These are phyloP conservation scores for Alloplasta piceator DNA, from an alignment of 2,888 invertebrate genomes.

Conservation along the genomic window DNA sequence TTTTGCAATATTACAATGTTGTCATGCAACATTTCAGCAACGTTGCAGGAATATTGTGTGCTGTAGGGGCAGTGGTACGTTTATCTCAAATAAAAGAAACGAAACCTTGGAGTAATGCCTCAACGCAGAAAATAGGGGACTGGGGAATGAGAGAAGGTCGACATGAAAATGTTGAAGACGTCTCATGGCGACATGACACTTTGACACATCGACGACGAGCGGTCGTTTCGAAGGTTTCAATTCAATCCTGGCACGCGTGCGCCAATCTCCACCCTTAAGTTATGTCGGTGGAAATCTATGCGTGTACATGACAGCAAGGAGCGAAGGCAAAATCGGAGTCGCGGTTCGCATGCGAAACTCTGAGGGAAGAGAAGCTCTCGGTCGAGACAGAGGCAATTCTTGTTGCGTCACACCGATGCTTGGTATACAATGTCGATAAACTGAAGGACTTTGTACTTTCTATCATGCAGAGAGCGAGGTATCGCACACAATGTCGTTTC, in stretches of 20 bases:
- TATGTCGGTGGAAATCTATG: neutral
- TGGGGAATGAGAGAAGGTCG: neutral
- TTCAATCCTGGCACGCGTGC: neutral
- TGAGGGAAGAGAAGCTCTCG: no score
- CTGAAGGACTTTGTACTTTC: neutral
- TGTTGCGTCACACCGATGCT: neutral
- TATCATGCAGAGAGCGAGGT: neutral
- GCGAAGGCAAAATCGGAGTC: neutral
- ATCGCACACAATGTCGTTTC: constrained; percentile 4
- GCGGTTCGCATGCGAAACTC: no score
- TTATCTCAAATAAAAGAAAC: no score
- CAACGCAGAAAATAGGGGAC: neutral
- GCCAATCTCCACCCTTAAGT: neutral
- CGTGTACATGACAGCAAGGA: neutral
- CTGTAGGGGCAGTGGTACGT: no score
- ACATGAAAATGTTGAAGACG: neutral
- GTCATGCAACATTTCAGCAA: no score
- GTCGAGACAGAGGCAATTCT: neutral
- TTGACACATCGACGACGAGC: neutral
- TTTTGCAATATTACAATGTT: no score
- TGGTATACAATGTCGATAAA: neutral
- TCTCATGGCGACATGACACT: neutral
- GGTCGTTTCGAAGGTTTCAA: neutral
- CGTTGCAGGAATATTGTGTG: no score
- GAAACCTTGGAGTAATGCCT: no score